Conservation (phyloP, 1,140 invertebrate species). For the Anastatus disparis region DNA sequence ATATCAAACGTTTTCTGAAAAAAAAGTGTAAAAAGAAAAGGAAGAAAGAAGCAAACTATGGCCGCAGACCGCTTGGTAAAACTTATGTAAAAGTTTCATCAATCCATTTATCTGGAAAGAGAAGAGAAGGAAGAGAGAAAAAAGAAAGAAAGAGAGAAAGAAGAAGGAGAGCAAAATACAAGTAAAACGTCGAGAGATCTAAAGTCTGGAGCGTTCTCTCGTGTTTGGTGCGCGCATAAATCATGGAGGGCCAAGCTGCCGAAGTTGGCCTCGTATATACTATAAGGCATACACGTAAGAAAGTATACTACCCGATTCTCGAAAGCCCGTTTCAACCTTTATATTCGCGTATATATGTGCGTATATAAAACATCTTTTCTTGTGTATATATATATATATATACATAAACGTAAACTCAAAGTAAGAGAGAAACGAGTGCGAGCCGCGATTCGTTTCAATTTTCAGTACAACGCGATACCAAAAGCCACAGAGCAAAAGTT, state of each 20-base stretch:
- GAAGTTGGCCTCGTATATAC: conserved; percentile 42
- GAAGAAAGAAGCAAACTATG: conserved; percentile 1
- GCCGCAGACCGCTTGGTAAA: background rate
- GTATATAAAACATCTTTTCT: background rate
- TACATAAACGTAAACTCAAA: conserved; percentile 39
- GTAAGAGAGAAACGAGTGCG: conserved; percentile 36
- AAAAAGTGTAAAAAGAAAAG: background rate
- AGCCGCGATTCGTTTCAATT: conserved; percentile 54
- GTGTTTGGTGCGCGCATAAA: conserved; percentile 36
- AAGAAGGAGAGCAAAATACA: background rate
- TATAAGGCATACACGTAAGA: conserved; percentile 40
- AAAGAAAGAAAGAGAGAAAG: background rate
- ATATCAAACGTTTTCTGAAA: background rate
- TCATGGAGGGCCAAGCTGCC: conserved; percentile 40
- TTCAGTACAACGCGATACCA: conserved; percentile 44
- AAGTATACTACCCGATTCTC: conserved; percentile 19
- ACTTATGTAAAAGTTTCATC: conserved; percentile 35
- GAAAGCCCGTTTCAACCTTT: conserved; percentile 10
- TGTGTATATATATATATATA: too few relatives aligned
- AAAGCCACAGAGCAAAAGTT: background rate
- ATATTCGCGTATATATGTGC: background rate
- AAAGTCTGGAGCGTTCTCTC: conserved; percentile 10
- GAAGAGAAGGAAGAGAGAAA: background rate
- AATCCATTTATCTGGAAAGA: conserved; percentile 33
- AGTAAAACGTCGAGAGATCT: conserved; percentile 13